phyloP scores from a whole-genome alignment of 2,797 vertebrate species.

The Sebastes vulpes region DNA sequence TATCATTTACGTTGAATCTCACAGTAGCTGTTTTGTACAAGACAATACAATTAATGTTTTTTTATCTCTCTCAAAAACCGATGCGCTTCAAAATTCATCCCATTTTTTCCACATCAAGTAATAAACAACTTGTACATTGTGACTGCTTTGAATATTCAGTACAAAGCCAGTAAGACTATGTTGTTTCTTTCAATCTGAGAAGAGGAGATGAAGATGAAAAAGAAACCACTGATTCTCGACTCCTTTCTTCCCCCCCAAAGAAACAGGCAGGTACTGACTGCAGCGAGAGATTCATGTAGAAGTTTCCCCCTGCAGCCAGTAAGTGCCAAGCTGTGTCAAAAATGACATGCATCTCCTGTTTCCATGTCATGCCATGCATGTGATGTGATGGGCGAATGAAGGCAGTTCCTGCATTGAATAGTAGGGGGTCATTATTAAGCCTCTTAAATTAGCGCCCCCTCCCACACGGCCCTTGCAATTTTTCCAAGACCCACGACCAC shows the following conservation, averaged over 20 bases:
- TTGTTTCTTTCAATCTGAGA: slow-evolving; percentile 40
- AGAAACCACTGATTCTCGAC: slow-evolving; percentile 13
- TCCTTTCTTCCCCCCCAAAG: slow-evolving; percentile 31
- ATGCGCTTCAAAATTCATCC: slow-evolving; percentile 15
- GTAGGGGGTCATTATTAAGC: slow-evolving; percentile 85
- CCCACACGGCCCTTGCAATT: slow-evolving; percentile 65
- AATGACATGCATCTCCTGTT: slow-evolving; percentile 81
- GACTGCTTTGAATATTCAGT: slow-evolving; percentile 37
- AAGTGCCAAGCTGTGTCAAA: slow-evolving; percentile 82
- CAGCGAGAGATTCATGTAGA: slow-evolving; percentile 45
- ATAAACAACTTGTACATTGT: slow-evolving; percentile 12
- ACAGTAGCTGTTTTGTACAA: slow-evolving; percentile 17
- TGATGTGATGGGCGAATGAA: slow-evolving; percentile 85
- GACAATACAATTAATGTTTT: slow-evolving; percentile 2
- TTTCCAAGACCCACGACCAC: slow-evolving; percentile 59
- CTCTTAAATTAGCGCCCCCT: slow-evolving; percentile 80
- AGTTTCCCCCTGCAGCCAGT: slow-evolving; percentile 79
- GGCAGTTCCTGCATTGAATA: slow-evolving; percentile 82
- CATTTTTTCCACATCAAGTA: slow-evolving; percentile 11
- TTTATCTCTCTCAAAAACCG: background rate
- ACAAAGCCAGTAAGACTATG: background rate
- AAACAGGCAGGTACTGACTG: slow-evolving; percentile 62
- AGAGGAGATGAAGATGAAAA: slow-evolving; percentile 22
- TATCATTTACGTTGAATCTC: slow-evolving; percentile 27
- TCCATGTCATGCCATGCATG: slow-evolving; percentile 83